Conservation (phyloP, 2,797 vertebrate species). For the Chaetophractus vellerosus region DNA sequence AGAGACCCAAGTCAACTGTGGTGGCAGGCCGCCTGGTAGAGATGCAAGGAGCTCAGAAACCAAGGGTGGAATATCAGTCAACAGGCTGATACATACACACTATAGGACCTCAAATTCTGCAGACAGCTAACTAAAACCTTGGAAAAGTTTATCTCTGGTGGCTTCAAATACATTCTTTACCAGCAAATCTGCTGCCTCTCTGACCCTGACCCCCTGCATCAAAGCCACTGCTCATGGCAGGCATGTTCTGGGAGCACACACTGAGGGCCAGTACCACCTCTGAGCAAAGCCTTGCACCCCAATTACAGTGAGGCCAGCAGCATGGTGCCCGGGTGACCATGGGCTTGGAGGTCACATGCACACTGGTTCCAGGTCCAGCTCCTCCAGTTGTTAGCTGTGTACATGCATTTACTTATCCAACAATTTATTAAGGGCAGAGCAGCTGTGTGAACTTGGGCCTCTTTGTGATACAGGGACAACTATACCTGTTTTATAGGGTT, state of each 20-base stretch:
- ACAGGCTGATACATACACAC: neutral
- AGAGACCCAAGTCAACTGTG: fast-evolving
- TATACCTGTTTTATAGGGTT: no score
- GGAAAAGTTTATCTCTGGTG: fast-evolving
- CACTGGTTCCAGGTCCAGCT: fast-evolving
- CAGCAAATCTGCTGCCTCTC: neutral
- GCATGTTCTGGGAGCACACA: neutral
- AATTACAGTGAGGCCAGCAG: neutral
- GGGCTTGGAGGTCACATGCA: neutral
- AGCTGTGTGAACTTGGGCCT: neutral
- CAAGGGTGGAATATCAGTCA: fast-evolving
- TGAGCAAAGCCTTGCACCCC: fast-evolving
- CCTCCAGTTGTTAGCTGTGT: fast-evolving
- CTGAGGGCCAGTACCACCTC: fast-evolving
- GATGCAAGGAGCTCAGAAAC: neutral
- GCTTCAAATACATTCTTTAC: neutral
- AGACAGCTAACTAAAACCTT: fast-evolving
- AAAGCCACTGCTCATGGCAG: neutral
- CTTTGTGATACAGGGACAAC: neutral
- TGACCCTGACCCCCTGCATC: neutral
- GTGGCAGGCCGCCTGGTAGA: neutral
- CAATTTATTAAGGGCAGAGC: no score
- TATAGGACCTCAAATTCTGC: neutral
- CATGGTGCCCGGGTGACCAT: fast-evolving
- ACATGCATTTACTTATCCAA: fast-evolving